Base-by-base conservation (phyloP, 2,113 vertebrate genomes). In the Malurus cyaneus region DNA sequence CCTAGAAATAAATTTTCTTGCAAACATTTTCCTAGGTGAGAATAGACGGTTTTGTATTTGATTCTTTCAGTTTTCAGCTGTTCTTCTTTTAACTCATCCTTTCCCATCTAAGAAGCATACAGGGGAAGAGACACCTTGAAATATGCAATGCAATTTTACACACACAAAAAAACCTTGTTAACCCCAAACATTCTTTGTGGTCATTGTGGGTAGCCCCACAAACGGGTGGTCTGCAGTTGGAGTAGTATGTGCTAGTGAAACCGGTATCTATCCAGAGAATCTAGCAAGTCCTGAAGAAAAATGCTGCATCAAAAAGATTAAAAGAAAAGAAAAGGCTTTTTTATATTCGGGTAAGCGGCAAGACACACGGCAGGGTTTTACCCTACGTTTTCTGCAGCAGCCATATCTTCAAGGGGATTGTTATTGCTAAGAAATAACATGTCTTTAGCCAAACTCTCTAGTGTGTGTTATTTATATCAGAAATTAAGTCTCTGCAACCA, bases 1-100 rank as follows among this genome's bases (percentile, higher is more conserved):
- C 64, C 84, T 87, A 88, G 79, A 94, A 95, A 92, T 84, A 89
- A 82, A 92, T 39, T 67, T 78, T 60, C 77, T 88, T n/a, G 16
- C 44, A 44, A 62, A 62, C 15, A 6, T 46, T 93, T 72, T 80
- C 80, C 84, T 88, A 53, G 59, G 50, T 3, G 28, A 93, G 53
- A 53, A 92, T 85, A 92, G n/a, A 44, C 1, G 0, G 32, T 16
- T 88, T 80, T 70, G 14, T 42, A 44, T 89, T 81, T 65, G 11
- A 53, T 49, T 82, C 42, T 89, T 77, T 92, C 41, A 60, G 47
- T 67, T 84, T 93, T 92, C 44, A 53, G 18, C 26, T 67, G 14
- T 72, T 66, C 53, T 86, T 70, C 86, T 69, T 73, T 94, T 81
- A 94, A 93, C 88, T 56, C 78, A n/a, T 84, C 19, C 13, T 69